Evolutionary conservation across 2,888 invertebrate genomes (phyloP), one percentile per base, ranked within the genome.

Genomic region (Anarsia innoxiella): DNA sequence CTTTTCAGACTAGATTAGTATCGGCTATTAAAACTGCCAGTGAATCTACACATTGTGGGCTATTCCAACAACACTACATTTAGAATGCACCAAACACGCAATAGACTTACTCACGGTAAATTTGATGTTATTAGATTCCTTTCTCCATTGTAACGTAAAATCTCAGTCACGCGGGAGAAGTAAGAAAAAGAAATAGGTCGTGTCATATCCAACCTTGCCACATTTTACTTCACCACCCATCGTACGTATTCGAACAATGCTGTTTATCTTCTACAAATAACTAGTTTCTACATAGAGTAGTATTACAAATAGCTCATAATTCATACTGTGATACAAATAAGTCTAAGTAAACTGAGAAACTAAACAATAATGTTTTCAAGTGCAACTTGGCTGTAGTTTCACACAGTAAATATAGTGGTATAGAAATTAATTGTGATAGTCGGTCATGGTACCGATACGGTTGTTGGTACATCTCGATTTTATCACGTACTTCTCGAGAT

Each of bases 301-400:
- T 34, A 27, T 13, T 28, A 25, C 19, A 35, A 32, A 31, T 16
- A 28, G 11, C 31, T 31, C 12, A 41, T 44, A 45, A 41, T 26
- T 40, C 39, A n/a, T 36, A 13, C 27, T 12, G 19, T 36, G 35
- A 51, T 41, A 41, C 37, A 43, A 45, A 45, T 44, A 33, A 33
- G 6, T 15, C 33, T 26, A 9, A 33, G 15, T 10, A 15, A 33
- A 33, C 15, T 11, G 14, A 15, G 26, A 26, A 25, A 11, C 15
- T 13, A 33, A 33, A 33, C 33, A 33, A 33, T 33, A 33, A 33
- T 33, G 26, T 33, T 33, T 33, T 33, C 8, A 25, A 33, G 25
- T 9, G 33, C 26, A 14, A 11, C 25, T 14, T 14, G 23, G 15
- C 13, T 15, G 19, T 19, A n/a, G 10, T 12, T 19, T 25, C 2